Percentiles rank a stretch among this genome's conserved stretches.
Evolutionary conservation across 1,140 invertebrate genomes (phyloP).

Genomic region (Cepaea nemoralis): DNA sequence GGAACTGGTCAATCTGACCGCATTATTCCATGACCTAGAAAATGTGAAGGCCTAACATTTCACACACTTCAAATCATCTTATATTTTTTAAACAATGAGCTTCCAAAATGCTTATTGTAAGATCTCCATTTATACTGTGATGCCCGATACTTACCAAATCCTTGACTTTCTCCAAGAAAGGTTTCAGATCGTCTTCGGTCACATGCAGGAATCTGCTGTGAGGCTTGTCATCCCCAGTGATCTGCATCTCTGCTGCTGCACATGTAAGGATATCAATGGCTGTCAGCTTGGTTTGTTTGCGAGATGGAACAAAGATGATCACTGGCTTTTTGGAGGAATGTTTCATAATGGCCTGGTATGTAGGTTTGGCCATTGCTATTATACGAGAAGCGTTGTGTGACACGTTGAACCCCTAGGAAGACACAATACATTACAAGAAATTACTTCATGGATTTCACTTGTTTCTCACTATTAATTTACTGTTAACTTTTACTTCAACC

Average conservation of each 20-base stretch:
- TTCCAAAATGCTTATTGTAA: too few relatives aligned
- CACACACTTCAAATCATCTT: too few relatives aligned
- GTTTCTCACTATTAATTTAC: neutral
- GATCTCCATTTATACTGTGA: too few relatives aligned
- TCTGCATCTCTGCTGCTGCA: slow-evolving; percentile 87
- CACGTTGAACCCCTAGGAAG: slow-evolving; percentile 89
- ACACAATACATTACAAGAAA: neutral
- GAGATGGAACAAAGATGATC: slow-evolving; percentile 95
- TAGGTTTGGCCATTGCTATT: slow-evolving; percentile 96
- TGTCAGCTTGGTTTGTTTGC: slow-evolving; percentile 92
- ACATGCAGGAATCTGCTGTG: slow-evolving; percentile 84
- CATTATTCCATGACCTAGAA: too few relatives aligned
- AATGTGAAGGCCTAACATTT: too few relatives aligned
- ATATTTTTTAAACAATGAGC: too few relatives aligned
- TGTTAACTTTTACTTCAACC: neutral
- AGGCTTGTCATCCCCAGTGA: slow-evolving; percentile 73
- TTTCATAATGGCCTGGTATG: slow-evolving; percentile 93
- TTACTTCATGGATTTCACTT: too few relatives aligned
- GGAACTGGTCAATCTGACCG: too few relatives aligned
- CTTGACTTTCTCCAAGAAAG: slow-evolving; percentile 87
- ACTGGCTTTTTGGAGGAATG: slow-evolving; percentile 90
- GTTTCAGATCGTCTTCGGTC: slow-evolving; percentile 83
- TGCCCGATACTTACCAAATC: slow-evolving; percentile 82
- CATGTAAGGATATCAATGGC: slow-evolving; percentile 96
- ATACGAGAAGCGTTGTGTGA: slow-evolving; percentile 95